Conservation (phyloP, 2,113 vertebrate genomes). For the Laticauda laticaudata region DNA sequence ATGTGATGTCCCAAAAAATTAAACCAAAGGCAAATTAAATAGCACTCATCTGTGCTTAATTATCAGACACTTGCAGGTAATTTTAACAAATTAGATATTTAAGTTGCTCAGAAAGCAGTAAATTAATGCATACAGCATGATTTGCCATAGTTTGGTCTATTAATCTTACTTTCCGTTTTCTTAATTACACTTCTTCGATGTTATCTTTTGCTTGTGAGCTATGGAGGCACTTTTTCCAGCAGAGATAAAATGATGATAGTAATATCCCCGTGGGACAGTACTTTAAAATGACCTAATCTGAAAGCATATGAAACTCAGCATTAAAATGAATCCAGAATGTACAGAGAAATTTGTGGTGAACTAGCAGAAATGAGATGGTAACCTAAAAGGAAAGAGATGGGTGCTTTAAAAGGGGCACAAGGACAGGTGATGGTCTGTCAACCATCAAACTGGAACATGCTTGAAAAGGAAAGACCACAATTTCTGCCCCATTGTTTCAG, state of each 20-base stretch:
- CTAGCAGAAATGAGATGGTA: constrained; percentile 27
- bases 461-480: constrained; percentile 22
- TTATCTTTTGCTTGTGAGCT: constrained; percentile 55
- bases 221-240: constrained; percentile 34
- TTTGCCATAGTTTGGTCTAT: constrained; percentile 53
- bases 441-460: constrained; percentile 39
- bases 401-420: constrained; percentile 20
- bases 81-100: constrained; percentile 57
- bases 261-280: constrained; percentile 32
- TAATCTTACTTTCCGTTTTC: constrained; percentile 54
- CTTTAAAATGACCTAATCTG: constrained; percentile 19
- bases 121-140: constrained; percentile 58
- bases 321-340: constrained; percentile 33
- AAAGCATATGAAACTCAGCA: constrained; percentile 32
- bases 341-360: constrained; percentile 15
- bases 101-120: constrained; percentile 56
- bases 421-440: constrained; percentile 25
- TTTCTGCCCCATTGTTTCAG: constrained; percentile 8
- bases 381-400: background rate
- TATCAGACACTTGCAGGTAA: constrained; percentile 61
- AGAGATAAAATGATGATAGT: constrained; percentile 40
- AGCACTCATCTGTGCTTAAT: constrained; percentile 59
- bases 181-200: constrained; percentile 59
- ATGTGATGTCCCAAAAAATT: constrained; percentile 45
- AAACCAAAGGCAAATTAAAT: constrained; percentile 57